Base-by-base conservation (phyloP, 2,113 vertebrate species). In the Pseudopipra pipra region DNA sequence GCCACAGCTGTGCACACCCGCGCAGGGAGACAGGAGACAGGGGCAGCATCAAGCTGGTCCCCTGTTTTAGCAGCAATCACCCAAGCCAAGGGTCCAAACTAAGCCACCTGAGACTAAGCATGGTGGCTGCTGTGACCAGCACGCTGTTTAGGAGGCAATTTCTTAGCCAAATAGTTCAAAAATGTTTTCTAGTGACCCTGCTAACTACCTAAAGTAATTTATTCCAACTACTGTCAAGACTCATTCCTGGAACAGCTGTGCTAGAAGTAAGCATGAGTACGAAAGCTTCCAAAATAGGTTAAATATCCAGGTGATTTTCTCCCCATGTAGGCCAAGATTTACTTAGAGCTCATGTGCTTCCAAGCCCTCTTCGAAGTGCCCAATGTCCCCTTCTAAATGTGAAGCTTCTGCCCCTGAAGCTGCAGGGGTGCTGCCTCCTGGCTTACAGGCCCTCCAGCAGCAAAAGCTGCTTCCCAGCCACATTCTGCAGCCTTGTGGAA, bases 401-500 rank as follows among this genome's bases (percentile, higher is more conserved):
- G 77, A 97, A 97, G 91, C 65, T 91, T 77, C 86, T 90, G 86
- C 58, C 88, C 10, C 4, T 95, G 92, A 95, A 96, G 95, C 92
- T 97, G 92, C 85, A 82, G 85, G 33, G 25, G 7, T 58, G 94
- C 89, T 97, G 81, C 91, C 93, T 97, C 93, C 89, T 66, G 73
- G 78, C 65, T 94, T 89, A 78, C 28, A 46, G 83, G 49, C 81
- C 93, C 84, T 89, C 84, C 87, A 70, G 77, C 85, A 83, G 73
- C 63, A 97, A 91, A 94, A 92, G 96, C 54, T 96, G 95, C 92
- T 93, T 94, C 95, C 90, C 84, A 95, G 92, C 21, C 75, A 89
- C 90, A 86, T 66, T 91, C 96, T 93, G 89, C 70, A 97, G 73
- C 65, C 85, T 83, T 92, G 47, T 47, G 43, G 94, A 96, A 90